Evolutionary conservation across 1,140 invertebrate species (phyloP).

Genomic region (Trissolcus basalis): DNA sequence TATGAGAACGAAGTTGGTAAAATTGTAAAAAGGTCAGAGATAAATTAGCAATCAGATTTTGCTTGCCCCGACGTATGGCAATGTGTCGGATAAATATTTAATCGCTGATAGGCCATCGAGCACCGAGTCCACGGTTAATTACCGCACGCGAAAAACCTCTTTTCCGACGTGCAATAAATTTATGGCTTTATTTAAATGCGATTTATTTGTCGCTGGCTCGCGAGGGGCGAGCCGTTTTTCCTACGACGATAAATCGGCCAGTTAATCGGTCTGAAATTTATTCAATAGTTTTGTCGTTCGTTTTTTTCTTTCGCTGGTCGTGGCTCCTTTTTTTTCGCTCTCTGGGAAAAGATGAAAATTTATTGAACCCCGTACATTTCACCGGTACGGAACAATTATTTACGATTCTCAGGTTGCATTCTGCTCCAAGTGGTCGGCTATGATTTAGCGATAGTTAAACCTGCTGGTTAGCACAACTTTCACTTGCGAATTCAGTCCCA

Average conservation of each 20-base stretch:
- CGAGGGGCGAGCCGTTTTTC: too few species aligned
- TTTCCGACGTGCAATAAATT: constrained; percentile 24
- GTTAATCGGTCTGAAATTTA: neutral
- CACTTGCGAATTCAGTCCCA: constrained; percentile 39
- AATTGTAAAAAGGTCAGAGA: too few species aligned
- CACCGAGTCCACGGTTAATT: constrained; percentile 12
- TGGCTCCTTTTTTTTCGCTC: neutral
- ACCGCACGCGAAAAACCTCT: constrained; percentile 10
- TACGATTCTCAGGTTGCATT: constrained; percentile 26
- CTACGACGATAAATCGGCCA: too few species aligned
- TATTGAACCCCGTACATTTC: constrained; percentile 1
- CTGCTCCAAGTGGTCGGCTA: constrained; percentile 30
- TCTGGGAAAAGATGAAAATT: constrained; percentile 28
- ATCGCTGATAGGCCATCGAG: constrained; percentile 16
- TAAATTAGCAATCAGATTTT: neutral
- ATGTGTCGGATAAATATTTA: constrained; percentile 23
- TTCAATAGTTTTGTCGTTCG: too few species aligned
- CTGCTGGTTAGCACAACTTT: constrained; percentile 51
- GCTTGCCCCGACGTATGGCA: neutral
- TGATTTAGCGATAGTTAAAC: constrained; percentile 52
- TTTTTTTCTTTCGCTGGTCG: neutral
- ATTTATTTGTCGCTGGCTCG: constrained; percentile 18
- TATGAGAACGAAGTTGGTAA: too few species aligned
- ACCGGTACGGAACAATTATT: constrained; percentile 21
- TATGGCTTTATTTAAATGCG: constrained; percentile 21